Percentiles rank a stretch among this genome's conserved stretches.
Evolutionary conservation across 2,888 invertebrate genomes (phyloP).

Genomic region (Abscondita cerata): DNA sequence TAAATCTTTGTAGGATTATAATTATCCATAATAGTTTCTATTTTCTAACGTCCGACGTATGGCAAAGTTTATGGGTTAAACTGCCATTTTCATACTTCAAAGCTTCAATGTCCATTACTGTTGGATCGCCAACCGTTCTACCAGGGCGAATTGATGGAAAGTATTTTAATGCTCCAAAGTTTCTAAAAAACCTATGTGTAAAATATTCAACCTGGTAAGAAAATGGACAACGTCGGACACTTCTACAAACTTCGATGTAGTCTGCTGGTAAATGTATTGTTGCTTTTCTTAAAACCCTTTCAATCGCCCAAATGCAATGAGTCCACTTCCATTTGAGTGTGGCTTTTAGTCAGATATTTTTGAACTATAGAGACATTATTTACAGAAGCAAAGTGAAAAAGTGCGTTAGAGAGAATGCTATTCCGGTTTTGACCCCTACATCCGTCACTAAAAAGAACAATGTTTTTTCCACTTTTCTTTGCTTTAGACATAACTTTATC

Average conservation of each 20-base stretch:
- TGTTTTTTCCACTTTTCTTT: not conserved
- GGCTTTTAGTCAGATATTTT: not conserved
- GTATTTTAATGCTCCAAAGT: not conserved
- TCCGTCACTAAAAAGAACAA: slow-evolving; percentile 23
- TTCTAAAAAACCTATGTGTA: not conserved
- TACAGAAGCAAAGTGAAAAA: slow-evolving; percentile 11
- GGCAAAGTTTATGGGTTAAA: not conserved
- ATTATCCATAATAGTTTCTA: too few relatives aligned
- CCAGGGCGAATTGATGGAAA: not conserved
- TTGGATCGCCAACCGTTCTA: not conserved
- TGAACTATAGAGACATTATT: not conserved
- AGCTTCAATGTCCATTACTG: too few relatives aligned
- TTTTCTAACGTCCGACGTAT: not conserved
- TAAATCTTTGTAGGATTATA: not conserved
- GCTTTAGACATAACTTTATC: not conserved
- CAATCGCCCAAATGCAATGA: not conserved
- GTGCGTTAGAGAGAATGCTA: slow-evolving; percentile 17
- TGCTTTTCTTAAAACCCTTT: too few relatives aligned
- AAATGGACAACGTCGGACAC: not conserved
- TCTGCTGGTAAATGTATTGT: not conserved
- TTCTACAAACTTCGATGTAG: not conserved
- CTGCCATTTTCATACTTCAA: not conserved
- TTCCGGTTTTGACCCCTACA: slow-evolving; percentile 25
- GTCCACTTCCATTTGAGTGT: not conserved
- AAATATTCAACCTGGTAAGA: not conserved